phyloP scores from a whole-genome alignment of 2,888 invertebrate genomes.

The Therioaphis trifolii region DNA sequence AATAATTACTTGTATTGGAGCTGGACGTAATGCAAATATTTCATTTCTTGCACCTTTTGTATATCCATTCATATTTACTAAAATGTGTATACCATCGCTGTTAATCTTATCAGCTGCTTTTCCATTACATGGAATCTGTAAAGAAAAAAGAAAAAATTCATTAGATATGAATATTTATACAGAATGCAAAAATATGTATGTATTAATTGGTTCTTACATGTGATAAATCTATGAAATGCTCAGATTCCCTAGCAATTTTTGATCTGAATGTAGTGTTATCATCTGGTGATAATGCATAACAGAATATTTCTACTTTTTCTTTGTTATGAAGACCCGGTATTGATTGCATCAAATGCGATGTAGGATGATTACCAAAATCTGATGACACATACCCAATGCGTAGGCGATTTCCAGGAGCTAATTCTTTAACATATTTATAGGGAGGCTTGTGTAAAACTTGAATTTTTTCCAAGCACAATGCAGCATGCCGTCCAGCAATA shows the following conservation, averaged over 20 bases:
- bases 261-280: slow-evolving; percentile 96
- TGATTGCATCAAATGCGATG: slow-evolving; percentile 99
- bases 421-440: slow-evolving; percentile 77
- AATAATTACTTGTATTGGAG: slow-evolving; percentile 85
- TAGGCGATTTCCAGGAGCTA: slow-evolving; percentile 74
- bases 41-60: slow-evolving; percentile 99
- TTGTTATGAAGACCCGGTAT: slow-evolving; percentile 93
- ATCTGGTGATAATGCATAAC: slow-evolving; percentile 92
- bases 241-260: slow-evolving; percentile 90
- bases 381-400: slow-evolving; percentile 97
- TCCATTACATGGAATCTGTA: slow-evolving; percentile 83
- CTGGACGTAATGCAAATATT: slow-evolving; percentile 95
- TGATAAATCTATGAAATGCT: slow-evolving; percentile 96
- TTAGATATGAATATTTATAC: neutral
- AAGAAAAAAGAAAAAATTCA: slow-evolving; percentile 60
- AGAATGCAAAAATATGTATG: neutral
- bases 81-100: slow-evolving; percentile 91
- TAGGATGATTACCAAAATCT: slow-evolving; percentile 99
- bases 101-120: slow-evolving; percentile 94
- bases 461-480: slow-evolving; percentile 94
- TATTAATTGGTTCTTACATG: slow-evolving; percentile 69
- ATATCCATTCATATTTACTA: slow-evolving; percentile 99
- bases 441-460: slow-evolving; percentile 85
- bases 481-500: slow-evolving; percentile 95
- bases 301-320: slow-evolving; percentile 86